Evolutionary conservation across 2,888 invertebrate species (phyloP).

Genomic region (Tenthredo distinguenda): DNA sequence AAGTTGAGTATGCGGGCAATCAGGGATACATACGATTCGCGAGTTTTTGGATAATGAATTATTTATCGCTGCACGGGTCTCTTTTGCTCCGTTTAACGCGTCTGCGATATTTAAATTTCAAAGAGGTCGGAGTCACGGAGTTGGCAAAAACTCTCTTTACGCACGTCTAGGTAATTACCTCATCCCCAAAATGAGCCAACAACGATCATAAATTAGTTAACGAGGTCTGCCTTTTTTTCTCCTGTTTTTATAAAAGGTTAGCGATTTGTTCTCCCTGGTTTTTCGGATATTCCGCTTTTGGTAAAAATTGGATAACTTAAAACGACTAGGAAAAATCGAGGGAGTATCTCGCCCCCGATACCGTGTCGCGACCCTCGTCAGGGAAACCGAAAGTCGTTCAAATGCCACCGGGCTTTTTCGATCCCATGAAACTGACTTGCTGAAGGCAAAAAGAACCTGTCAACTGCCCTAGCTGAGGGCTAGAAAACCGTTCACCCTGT

Average conservation of each 20-base stretch:
- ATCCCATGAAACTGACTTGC: constrained; percentile 17
- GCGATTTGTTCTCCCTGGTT: no score
- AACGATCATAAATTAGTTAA: background rate
- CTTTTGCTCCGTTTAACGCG: background rate
- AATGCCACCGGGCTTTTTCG: background rate
- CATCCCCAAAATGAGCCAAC: background rate
- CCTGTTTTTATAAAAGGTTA: background rate
- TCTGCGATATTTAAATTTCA: background rate
- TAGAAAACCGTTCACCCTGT: background rate
- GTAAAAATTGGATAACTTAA: background rate
- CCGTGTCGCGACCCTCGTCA: constrained; percentile 30
- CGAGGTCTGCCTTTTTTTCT: background rate
- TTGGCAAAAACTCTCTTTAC: background rate
- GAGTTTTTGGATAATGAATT: background rate
- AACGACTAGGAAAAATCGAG: constrained; percentile 13
- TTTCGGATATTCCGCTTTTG: no score
- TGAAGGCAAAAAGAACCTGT: constrained; percentile 22
- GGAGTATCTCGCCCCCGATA: background rate
- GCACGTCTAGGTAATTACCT: background rate
- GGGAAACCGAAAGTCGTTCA: background rate
- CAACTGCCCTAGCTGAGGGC: background rate
- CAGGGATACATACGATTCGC: background rate
- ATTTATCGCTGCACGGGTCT: background rate
- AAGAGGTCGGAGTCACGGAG: background rate
- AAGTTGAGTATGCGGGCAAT: background rate